Base-by-base conservation (phyloP, 2,113 vertebrate genomes). In the Pluvialis apricaria region DNA sequence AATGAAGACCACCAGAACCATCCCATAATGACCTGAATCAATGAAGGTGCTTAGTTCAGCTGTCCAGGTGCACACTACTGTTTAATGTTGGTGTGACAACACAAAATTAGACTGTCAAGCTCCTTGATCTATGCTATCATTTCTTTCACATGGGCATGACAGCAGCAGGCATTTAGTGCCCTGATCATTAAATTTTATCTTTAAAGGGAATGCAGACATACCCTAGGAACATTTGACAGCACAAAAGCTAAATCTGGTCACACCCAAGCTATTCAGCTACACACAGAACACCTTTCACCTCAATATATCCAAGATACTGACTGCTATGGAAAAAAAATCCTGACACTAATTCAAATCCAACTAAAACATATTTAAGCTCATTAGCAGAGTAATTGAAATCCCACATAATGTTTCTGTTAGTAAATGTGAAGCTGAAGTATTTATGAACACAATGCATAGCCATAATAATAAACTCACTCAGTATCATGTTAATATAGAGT, bases 391-490 rank as follows among this genome's bases (percentile, higher is more conserved):
- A 92, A 91, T 49, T 90, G 80, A 82, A 94, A 82, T 31, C 69
- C 80, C 61, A 91, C 82, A 55, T 36, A 38, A 36, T 94, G 90
- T 80, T 91, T 60, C 88, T 92, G 69, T 80, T 86, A 76, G 69
- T 52, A 94, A 95, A 86, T 11, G 25, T 54, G 88, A 87, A 89
- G 38, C 77, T 86, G 68, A 88, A 94, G 47, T 93, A 92, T 89
- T 96, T 94, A 86, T 78, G 60, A 79, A 88, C 95, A 96, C 61
- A 93, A 97, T 84, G 57, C 66, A 82, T 88, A 81, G 21, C 66
- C 52, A 47, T 64, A 45, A 16, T 80, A 81, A 84, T 38, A 86
- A 82, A 90, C 89, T 94, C 45, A 91, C 31, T 64, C 26, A 15
- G 55, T 60, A 65, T 66, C 84, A 24, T 29, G 3, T 29, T 86